These are phyloP conservation scores for Oxyura jamaicensis DNA, from an alignment of 2,113 vertebrate species.

Conservation along the genomic window DNA sequence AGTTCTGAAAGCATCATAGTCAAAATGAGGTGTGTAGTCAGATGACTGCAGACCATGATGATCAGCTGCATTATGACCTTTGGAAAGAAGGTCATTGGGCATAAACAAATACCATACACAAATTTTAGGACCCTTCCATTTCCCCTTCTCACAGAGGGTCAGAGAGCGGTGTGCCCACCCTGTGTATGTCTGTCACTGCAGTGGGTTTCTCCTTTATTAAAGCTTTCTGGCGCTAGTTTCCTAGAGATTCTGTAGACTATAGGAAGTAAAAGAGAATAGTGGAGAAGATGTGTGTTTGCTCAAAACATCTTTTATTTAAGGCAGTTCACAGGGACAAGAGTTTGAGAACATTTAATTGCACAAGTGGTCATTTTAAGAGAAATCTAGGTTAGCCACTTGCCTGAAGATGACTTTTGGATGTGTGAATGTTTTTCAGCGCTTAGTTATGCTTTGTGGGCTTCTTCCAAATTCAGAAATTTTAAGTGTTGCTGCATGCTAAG, in stretches of 20 bases:
- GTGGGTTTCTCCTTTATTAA: constrained; percentile 55
- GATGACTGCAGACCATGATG: not conserved
- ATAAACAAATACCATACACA: not conserved
- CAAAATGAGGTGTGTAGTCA: not conserved
- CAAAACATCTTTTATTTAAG: constrained; percentile 59
- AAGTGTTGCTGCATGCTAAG: not conserved
- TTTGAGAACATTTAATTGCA: constrained; percentile 51
- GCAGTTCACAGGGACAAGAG: constrained; percentile 42
- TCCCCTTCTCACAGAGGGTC: constrained; percentile 42
- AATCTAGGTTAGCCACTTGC: constrained; percentile 42
- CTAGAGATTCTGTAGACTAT: not conserved
- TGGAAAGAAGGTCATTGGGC: not conserved
- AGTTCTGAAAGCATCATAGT: not conserved
- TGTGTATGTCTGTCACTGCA: constrained; percentile 45
- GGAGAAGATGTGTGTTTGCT: constrained; percentile 62
- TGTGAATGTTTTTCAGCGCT: constrained; percentile 11
- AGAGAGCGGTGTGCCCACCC: not conserved
- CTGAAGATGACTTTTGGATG: constrained; percentile 42
- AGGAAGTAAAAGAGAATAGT: not conserved
- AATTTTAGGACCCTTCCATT: constrained; percentile 12
- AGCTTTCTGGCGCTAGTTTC: constrained; percentile 31
- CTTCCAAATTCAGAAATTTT: constrained; percentile 12
- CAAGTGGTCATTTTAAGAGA: constrained; percentile 55
- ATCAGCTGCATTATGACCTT: not conserved
- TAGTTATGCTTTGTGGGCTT: not conserved